phyloP scores from a whole-genome alignment of 1,140 invertebrate species.

The Prorops nasuta region DNA sequence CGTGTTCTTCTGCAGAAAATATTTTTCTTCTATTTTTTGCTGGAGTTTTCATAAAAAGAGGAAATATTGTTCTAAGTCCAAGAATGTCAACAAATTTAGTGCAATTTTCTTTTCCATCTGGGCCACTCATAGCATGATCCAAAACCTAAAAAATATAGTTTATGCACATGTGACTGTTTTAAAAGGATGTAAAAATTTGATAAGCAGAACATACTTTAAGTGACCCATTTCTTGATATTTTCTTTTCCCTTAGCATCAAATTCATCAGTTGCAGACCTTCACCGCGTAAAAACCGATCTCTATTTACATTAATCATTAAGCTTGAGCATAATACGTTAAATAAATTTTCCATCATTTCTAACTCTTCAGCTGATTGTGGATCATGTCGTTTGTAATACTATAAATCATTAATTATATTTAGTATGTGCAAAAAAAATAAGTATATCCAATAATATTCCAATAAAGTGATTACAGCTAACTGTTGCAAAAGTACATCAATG shows the following conservation, averaged over 20 bases:
- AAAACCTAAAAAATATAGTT: constrained; percentile 60
- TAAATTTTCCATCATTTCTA: constrained; percentile 98
- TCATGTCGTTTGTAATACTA: constrained; percentile 94
- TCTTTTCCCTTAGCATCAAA: constrained; percentile 96
- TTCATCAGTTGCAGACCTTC: constrained; percentile 96
- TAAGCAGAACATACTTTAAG: constrained; percentile 74
- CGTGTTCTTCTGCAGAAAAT: constrained; percentile 85
- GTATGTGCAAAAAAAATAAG: constrained; percentile 9
- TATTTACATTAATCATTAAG: constrained; percentile 83
- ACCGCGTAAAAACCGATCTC: constrained; percentile 88
- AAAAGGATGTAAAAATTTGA: neutral
- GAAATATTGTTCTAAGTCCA: constrained; percentile 94
- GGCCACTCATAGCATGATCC: constrained; percentile 91
- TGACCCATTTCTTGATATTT: constrained; percentile 93
- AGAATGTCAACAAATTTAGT: constrained; percentile 99
- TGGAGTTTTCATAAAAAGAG: constrained; percentile 98
- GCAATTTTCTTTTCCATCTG: constrained; percentile 92
- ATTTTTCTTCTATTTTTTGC: constrained; percentile 82
- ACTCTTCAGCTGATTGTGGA: constrained; percentile 85
- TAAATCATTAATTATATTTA: constrained; percentile 27
- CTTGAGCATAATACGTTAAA: constrained; percentile 95
- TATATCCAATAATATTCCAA: constrained; percentile 1
- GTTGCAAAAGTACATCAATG: constrained; percentile 94
- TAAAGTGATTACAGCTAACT: constrained; percentile 75
- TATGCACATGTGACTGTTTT: neutral